These are phyloP conservation scores for Lineus longissimus DNA, from an alignment of 1,140 invertebrate genomes.

Conservation along the genomic window DNA sequence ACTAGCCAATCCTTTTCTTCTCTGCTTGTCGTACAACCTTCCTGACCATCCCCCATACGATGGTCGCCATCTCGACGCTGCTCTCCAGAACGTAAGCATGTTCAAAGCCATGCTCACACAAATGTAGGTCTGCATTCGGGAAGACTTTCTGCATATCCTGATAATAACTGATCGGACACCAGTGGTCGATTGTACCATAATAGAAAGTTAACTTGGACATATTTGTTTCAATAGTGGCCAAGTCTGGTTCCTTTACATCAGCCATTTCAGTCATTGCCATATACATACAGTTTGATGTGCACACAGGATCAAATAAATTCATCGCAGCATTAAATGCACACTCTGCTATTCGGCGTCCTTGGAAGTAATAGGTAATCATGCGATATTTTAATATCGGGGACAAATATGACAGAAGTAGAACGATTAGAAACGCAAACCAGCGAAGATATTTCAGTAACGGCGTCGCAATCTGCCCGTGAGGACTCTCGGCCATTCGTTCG, in stretches of 20 bases:
- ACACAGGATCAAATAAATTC: conserved; percentile 44
- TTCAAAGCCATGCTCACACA: conserved; percentile 64
- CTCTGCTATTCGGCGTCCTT: conserved; percentile 30
- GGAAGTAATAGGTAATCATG: conserved; percentile 42
- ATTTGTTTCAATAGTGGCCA: conserved; percentile 42
- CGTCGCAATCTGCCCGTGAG: conserved; percentile 61
- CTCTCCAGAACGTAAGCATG: conserved; percentile 72
- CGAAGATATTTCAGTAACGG: conserved; percentile 59
- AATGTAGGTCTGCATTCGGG: conserved; percentile 62
- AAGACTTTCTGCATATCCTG: conserved; percentile 60
- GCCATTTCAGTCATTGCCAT: conserved; percentile 55
- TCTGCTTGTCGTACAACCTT: too few relatives aligned
- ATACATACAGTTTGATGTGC: conserved; percentile 53
- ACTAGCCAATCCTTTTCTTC: too few relatives aligned
- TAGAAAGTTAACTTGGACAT: conserved; percentile 65
- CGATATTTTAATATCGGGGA: conserved; percentile 51
- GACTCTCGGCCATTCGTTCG: conserved; percentile 69
- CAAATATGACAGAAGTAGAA: conserved; percentile 62
- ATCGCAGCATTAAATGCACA: conserved; percentile 44
- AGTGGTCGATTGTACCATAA: conserved; percentile 70
- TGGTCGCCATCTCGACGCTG: conserved; percentile 61
- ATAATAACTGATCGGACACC: conserved; percentile 69
- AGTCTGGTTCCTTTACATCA: conserved; percentile 48
- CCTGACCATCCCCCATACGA: conserved; percentile 35
- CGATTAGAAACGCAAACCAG: conserved; percentile 58